Percentiles rank a stretch among this genome's conserved stretches.
These are phyloP conservation scores for Alaudala cheleensis DNA, from an alignment of 2,113 vertebrate species.

Conservation along the genomic window DNA sequence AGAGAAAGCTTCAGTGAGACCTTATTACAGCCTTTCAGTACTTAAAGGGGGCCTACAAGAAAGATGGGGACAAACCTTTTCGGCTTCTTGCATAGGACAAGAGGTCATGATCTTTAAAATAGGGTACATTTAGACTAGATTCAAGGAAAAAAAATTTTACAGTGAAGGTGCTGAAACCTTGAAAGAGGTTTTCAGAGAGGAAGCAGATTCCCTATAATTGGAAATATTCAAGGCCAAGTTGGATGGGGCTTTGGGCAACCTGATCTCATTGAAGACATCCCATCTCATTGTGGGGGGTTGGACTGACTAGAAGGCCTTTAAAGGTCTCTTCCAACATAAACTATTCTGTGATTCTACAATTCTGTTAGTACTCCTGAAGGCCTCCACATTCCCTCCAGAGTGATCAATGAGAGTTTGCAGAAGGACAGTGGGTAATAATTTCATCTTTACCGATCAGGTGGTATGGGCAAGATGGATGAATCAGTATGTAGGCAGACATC, in stretches of 20 bases:
- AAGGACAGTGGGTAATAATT: not conserved
- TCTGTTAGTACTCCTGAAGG: not conserved
- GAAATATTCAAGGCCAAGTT: not conserved
- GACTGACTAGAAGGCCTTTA: not conserved
- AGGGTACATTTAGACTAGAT: not conserved
- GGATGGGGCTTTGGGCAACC: not conserved
- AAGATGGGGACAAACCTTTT: not conserved
- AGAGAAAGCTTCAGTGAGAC: not conserved
- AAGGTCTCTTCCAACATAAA: not conserved
- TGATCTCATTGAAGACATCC: not conserved
- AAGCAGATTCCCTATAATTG: not conserved
- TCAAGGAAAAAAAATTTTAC: not conserved
- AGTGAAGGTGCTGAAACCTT: not conserved
- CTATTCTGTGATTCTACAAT: not conserved
- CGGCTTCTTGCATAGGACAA: not conserved
- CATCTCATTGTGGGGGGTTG: not conserved
- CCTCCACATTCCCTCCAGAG: not conserved
- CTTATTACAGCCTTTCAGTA: not conserved
- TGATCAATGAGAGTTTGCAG: not conserved
- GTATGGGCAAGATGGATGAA: not conserved
- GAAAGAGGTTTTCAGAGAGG: not conserved
- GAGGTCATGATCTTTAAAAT: not conserved
- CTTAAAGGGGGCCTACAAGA: not conserved
- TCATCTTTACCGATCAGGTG: not conserved
- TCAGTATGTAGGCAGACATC: not conserved